Evolutionary conservation across 2,888 invertebrate species (phyloP).

Genomic region (Trichogramma evanescens): DNA sequence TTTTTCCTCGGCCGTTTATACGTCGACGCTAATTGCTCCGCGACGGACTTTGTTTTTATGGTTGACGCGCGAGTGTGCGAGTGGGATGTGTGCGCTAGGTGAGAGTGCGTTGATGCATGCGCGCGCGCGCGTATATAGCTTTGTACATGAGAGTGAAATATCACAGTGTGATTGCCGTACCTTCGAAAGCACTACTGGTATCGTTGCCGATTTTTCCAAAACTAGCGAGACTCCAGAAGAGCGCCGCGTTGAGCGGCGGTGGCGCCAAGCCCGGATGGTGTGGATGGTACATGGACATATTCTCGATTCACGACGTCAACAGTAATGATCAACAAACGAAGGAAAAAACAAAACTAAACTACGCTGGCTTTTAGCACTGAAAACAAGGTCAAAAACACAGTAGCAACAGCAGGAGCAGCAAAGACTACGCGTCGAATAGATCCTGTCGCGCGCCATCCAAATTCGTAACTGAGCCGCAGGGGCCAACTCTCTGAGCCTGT

Average conservation of each 20-base stretch:
- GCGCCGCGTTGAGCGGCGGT: constrained; percentile 33
- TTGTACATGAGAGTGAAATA: neutral
- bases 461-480: constrained; percentile 15
- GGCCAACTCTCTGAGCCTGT: neutral
- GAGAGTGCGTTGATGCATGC: no score
- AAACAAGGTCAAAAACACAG: no score
- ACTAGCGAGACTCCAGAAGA: constrained; percentile 35
- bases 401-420: no score
- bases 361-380: no score
- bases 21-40: neutral
- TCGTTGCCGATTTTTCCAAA: constrained; percentile 20
- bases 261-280: constrained; percentile 9
- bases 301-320: neutral
- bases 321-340: neutral
- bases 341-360: neutral
- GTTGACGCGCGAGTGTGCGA: neutral
- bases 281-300: constrained; percentile 38
- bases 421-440: constrained; percentile 4
- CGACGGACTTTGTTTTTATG: neutral
- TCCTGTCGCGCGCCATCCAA: constrained; percentile 19
- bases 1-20: constrained; percentile 1
- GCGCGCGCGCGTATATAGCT: neutral
- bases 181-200: constrained; percentile 1
- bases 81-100: no score
- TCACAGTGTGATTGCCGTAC: neutral